These are phyloP conservation scores for Platycheirus albimanus DNA, from an alignment of 2,888 invertebrate species.

Conservation along the genomic window DNA sequence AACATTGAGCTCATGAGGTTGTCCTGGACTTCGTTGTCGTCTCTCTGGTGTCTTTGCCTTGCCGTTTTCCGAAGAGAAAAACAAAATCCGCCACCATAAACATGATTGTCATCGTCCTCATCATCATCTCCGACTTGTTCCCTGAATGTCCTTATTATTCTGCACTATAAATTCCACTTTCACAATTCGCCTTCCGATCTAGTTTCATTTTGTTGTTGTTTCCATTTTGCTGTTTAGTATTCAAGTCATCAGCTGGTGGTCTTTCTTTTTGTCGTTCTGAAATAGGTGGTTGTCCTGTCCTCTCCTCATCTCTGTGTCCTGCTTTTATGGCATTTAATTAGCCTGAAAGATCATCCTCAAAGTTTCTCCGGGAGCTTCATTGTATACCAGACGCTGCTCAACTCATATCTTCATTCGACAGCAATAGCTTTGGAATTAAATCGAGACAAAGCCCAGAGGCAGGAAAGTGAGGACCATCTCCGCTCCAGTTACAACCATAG, in stretches of 20 bases:
- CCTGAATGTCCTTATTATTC: conserved; percentile 51
- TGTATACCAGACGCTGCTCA: conserved; percentile 35
- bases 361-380: conserved; percentile 18
- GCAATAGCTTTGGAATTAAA: conserved; percentile 36
- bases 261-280: not conserved
- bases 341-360: conserved; percentile 64
- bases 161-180: conserved; percentile 67
- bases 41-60: no score
- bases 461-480: conserved; percentile 17
- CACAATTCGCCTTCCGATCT: conserved; percentile 54
- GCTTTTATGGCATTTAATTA: conserved; percentile 61
- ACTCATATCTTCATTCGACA: conserved; percentile 48
- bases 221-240: conserved; percentile 54
- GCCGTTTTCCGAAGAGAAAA: not conserved
- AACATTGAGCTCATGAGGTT: conserved; percentile 60
- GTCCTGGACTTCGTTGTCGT: conserved; percentile 4
- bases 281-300: not conserved
- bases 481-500: conserved; percentile 50
- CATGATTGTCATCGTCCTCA: conserved; percentile 37
- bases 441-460: conserved; percentile 17
- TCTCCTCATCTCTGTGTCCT: not conserved
- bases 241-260: conserved; percentile 39
- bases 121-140: conserved; percentile 25
- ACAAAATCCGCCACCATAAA: conserved; percentile 22
- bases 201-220: conserved; percentile 13